phyloP scores from a whole-genome alignment of 2,888 invertebrate species.

The Zygaena filipendulae region DNA sequence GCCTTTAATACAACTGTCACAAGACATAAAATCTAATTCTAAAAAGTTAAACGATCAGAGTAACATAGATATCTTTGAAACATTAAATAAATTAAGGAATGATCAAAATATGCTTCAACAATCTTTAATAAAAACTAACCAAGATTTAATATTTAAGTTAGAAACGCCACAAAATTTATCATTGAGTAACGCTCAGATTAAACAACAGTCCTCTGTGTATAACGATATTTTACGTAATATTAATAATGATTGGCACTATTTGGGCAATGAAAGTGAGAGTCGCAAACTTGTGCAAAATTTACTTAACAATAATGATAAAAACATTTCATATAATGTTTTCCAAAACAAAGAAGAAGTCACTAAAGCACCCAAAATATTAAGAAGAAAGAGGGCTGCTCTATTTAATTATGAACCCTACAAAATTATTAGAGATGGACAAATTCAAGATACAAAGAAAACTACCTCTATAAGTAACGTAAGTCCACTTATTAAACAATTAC shows the following conservation, averaged over 20 bases:
- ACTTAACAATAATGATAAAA: slow-evolving; percentile 8
- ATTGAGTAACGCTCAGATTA: slow-evolving; percentile 13
- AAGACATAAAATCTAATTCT: too few relatives aligned
- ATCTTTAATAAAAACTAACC: slow-evolving; percentile 16
- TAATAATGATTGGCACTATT: slow-evolving; percentile 18
- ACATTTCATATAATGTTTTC: slow-evolving; percentile 22
- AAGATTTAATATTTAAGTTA: slow-evolving; percentile 14
- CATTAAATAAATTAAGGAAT: slow-evolving; percentile 26
- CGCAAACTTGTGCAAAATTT: slow-evolving; percentile 2
- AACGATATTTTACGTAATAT: slow-evolving; percentile 60
- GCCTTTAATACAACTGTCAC: slow-evolving; percentile 11
- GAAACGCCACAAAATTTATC: slow-evolving; percentile 8
- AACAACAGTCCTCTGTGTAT: slow-evolving; percentile 40
- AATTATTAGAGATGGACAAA: slow-evolving; percentile 49
- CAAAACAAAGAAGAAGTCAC: slow-evolving; percentile 28
- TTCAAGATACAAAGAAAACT: slow-evolving; percentile 48
- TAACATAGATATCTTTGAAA: slow-evolving; percentile 20
- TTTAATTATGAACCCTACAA: slow-evolving; percentile 61
- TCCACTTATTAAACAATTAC: slow-evolving; percentile 52
- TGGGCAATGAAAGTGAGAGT: slow-evolving; percentile 1
- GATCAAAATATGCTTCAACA: slow-evolving; percentile 19
- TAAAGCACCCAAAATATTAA: slow-evolving; percentile 17
- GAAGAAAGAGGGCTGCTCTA: slow-evolving; percentile 38
- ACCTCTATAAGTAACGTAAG: slow-evolving; percentile 44
- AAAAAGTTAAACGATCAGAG: slow-evolving; percentile 16